Conservation (phyloP, 2,888 invertebrate species). For the Hetaerina titia region DNA sequence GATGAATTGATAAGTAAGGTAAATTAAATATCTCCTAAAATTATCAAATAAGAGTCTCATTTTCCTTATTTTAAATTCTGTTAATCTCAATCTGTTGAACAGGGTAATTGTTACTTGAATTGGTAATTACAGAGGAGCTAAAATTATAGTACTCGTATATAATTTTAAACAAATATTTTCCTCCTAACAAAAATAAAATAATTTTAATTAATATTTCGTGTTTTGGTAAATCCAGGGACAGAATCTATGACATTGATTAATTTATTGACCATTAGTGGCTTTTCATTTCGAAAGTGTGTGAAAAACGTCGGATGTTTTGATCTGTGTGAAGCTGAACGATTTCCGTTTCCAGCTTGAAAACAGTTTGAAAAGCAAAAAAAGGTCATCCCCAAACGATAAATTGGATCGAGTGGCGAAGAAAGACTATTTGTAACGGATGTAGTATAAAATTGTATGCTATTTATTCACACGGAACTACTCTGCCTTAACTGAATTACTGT, state of each 20-base stretch:
- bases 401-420: neutral
- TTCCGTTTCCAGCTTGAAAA: neutral
- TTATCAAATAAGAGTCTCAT: no score
- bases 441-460: neutral
- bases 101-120: no score
- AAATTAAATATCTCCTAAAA: no score
- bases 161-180: no score
- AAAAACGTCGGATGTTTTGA: neutral
- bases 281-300: neutral
- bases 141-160: no score
- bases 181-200: no score
- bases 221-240: no score
- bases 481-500: constrained; percentile 4
- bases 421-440: neutral
- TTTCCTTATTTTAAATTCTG: no score
- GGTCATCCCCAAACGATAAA: neutral
- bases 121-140: no score
- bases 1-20: no score
- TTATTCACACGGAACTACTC: neutral
- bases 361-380: neutral
- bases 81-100: no score
- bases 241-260: neutral
- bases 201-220: no score
- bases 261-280: neutral
- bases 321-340: neutral